Conservation (phyloP, 2,888 invertebrate genomes). For the Escarpia spicata region DNA sequence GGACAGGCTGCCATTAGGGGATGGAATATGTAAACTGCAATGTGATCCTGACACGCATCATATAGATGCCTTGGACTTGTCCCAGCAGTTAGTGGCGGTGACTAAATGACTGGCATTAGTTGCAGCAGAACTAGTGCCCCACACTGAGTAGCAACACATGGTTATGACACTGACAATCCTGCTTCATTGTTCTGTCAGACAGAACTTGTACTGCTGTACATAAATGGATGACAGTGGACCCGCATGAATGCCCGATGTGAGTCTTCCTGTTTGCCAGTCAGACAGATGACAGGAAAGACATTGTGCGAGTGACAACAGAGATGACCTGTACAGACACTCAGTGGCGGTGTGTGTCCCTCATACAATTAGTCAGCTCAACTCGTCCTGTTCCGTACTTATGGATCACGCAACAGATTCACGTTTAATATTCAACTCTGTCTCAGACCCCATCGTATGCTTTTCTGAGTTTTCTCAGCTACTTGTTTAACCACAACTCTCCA, state of each 20-base stretch:
- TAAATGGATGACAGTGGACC: not conserved
- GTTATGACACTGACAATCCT: not conserved
- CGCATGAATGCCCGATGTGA: not conserved
- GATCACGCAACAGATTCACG: not conserved
- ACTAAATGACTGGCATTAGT: slow-evolving; percentile 1
- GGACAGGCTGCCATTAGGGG: not conserved
- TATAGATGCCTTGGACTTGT: not conserved
- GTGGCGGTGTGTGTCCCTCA: not conserved
- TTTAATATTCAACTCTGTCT: not conserved
- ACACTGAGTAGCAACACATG: not conserved
- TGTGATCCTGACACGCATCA: not conserved
- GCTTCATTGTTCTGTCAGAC: not conserved
- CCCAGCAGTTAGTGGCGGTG: not conserved
- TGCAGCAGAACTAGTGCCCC: not conserved
- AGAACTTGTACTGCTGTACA: not conserved
- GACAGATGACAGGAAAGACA: not conserved
- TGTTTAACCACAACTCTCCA: not conserved
- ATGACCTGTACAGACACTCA: not conserved
- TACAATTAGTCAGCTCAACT: not conserved
- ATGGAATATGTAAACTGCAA: not conserved
- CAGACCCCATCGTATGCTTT: not conserved
- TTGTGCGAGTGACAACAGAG: not conserved
- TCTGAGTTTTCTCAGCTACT: not conserved
- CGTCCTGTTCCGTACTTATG: not conserved
- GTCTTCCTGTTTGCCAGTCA: not conserved